These are phyloP conservation scores for Proisotoma minuta DNA, from an alignment of 2,888 invertebrate genomes.

Conservation along the genomic window DNA sequence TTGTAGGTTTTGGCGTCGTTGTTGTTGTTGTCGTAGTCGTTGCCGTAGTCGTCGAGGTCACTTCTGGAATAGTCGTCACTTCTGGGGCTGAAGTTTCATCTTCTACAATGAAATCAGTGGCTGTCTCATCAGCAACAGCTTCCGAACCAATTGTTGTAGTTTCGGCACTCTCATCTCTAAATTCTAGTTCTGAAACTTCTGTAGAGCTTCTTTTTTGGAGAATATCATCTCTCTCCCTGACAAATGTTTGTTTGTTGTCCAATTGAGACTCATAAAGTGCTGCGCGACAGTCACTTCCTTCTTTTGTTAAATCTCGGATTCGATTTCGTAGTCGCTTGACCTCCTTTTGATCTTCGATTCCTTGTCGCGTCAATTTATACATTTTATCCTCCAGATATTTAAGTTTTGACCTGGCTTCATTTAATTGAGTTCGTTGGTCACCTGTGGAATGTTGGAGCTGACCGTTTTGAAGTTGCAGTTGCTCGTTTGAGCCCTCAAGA, in stretches of 20 bases:
- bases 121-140: too few relatives aligned
- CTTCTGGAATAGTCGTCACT: too few relatives aligned
- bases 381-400: conserved; percentile 29
- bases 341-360: not conserved
- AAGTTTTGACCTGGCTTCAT: conserved; percentile 14
- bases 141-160: too few relatives aligned
- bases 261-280: not conserved
- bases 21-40: not conserved
- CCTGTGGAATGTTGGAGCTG: conserved; percentile 32
- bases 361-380: conserved; percentile 14
- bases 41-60: not conserved
- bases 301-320: not conserved
- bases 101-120: too few relatives aligned
- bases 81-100: too few relatives aligned
- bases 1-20: not conserved
- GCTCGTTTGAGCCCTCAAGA: conserved; percentile 35
- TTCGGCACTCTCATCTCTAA: not conserved
- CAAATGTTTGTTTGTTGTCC: not conserved
- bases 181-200: not conserved
- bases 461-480: conserved; percentile 36
- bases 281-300: not conserved
- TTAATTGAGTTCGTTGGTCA: conserved; percentile 28
- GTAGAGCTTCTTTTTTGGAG: too few relatives aligned
- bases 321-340: not conserved
- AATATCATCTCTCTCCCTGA: not conserved